Base-by-base conservation (phyloP, 2,888 invertebrate species). In the Petrolisthes cinctipes region DNA sequence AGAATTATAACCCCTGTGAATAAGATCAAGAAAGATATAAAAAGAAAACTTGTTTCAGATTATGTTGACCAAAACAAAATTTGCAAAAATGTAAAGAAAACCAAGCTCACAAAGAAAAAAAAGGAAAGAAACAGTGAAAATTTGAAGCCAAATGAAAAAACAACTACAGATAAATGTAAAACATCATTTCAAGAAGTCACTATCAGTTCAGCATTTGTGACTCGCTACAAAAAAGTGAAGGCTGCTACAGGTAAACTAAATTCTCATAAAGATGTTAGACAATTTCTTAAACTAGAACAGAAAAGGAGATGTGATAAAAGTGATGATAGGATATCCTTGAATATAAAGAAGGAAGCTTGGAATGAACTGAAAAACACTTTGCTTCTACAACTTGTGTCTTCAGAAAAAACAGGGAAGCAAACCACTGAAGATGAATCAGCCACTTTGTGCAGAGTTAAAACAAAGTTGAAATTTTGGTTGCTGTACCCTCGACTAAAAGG, bases 391-490 rank as follows among this genome's bases (percentile, higher is more conserved):
- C 17, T 61, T 11, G 3, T 11, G 61, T 61, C 11, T 61, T 11
- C 17, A 61, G 61, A 61, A 61, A 61, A 17, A 61, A 61, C 61
- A 61, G 61, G 17, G 17, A 11, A 61, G 61, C 61, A 9, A 61
- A 17, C 11, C 61, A 61, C 9, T 17, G 17, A 9, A 11, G 17
- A 61, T 11, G 61, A 9, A 61, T 9, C 61, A 9, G 61, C 9
- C 9, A 9, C 17, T 61, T 61, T 61, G 61, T 61, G 23, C 51
- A 84, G 78, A 73, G 66, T 66, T 57, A 84, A 76, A 66, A 56
- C 51, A 51, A 84, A 76, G 66, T 17, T 84, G 5, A 84, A 84
- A 51, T 84, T 84, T 66, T 84, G 83, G 83, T 56, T 84, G n/a
- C 20, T 84, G 51, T 84, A 56, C 54, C 83, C 83, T 73, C n/a